Evolutionary conservation across 2,797 vertebrate species (phyloP), one percentile per base, ranked within the genome.

Genomic region (Gephyroberyx darwinii): DNA sequence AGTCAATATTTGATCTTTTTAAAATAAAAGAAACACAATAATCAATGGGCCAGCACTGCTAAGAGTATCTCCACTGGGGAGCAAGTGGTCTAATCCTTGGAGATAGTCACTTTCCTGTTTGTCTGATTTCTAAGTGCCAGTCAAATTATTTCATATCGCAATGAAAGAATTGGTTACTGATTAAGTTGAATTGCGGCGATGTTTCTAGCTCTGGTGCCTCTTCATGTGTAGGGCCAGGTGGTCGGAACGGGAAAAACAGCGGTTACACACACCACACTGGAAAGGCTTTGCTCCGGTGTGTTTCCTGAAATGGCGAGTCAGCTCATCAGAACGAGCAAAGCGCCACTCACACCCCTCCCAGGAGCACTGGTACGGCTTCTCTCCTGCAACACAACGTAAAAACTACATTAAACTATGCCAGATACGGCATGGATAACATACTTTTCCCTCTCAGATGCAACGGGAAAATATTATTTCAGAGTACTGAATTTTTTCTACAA

Each of bases 141-240:
- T 83, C 79, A 48, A 20, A 47, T 62, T 60, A 37, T 58, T 8
- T 60, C 39, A n/a, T n/a, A 17, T 45, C 10, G 16, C 35, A 54
- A 43, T 54, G 35, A 5, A 37, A 53, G 14, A 7, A 8, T 2
- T 9, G 31, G 31, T 37, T 9, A n/a, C 5, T 39, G 45, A 65
- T 26, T 19, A 47, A 59, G 58, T 74, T 62, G 74, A 61, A 58
- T 74, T 64, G 47, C 22, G 65, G 58, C 33, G 26, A 31, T 20
- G 0, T 22, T 75, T 87, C 89, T 92, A 99, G 91, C 94, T 97
- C 94, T 97, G 97, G 88, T 99, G 98, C 84, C 97, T 94, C 93
- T 98, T 99, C 96, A 98, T 98, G 93, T 99, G 98, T 64, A 99
- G 94, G 45, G 98, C 97, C 92, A 99, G 94, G 93, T 99, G 98